These are phyloP conservation scores for Oreochromis spilurus DNA, from an alignment of 2,113 vertebrate genomes.

Conservation along the genomic window DNA sequence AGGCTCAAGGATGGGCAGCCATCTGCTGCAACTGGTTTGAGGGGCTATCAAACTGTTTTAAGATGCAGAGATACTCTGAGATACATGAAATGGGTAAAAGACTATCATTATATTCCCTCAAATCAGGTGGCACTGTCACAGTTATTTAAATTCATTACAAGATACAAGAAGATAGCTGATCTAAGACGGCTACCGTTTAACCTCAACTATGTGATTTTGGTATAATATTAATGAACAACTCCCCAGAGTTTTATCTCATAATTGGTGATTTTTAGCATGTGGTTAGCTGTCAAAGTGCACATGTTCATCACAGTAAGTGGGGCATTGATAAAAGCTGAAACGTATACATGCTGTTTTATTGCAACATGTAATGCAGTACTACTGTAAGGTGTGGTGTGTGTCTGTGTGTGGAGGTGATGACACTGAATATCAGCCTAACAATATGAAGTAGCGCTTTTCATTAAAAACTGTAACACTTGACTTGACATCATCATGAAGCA, in stretches of 20 bases:
- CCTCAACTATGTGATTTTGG: not conserved
- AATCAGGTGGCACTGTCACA: not conserved
- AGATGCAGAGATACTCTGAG: not conserved
- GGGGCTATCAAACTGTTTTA: not conserved
- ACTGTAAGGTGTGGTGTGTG: conserved; percentile 10
- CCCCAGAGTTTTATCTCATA: not conserved
- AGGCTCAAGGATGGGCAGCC: not conserved
- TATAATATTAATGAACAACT: not conserved
- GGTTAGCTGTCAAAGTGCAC: not conserved
- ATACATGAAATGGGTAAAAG: not conserved
- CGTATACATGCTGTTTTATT: conserved; percentile 23
- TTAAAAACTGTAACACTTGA: not conserved
- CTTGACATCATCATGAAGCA: not conserved
- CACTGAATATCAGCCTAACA: not conserved
- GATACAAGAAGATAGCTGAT: conserved; percentile 14
- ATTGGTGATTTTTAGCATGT: not conserved
- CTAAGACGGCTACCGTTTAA: not conserved
- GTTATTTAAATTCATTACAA: not conserved
- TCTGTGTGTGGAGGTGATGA: not conserved
- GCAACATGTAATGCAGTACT: conserved; percentile 22
- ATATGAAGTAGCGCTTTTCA: not conserved
- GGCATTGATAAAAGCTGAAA: not conserved
- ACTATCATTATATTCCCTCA: not conserved
- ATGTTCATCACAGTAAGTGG: not conserved
- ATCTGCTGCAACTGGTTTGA: not conserved